These are phyloP conservation scores for Nephila pilipes DNA, from an alignment of 1,140 invertebrate species.

Conservation along the genomic window DNA sequence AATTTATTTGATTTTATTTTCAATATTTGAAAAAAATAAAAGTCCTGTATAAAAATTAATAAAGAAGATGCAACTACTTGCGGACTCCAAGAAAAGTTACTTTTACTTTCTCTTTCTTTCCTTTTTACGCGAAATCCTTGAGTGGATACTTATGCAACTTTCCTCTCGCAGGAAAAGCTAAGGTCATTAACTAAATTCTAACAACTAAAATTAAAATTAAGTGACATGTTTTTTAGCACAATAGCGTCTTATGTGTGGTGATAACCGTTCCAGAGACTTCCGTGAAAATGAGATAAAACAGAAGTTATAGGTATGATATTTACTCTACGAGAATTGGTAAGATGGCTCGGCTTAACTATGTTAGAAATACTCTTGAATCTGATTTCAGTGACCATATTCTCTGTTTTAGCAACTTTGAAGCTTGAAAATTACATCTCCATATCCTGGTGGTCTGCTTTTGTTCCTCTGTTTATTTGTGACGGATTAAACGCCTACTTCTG, in stretches of 20 bases:
- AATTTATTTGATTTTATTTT: too few species aligned
- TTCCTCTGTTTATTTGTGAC: slow-evolving; percentile 94
- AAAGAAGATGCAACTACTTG: background rate
- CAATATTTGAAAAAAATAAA: background rate
- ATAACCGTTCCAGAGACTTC: background rate
- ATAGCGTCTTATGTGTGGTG: background rate
- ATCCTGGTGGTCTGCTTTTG: slow-evolving; percentile 88
- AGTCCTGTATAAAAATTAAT: background rate
- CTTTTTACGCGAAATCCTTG: background rate
- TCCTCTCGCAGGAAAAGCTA: background rate
- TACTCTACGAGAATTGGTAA: slow-evolving; percentile 92
- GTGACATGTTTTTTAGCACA: background rate
- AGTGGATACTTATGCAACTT: background rate
- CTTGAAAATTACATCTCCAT: slow-evolving; percentile 82
- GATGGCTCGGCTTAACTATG: slow-evolving; percentile 94
- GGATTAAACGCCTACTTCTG: slow-evolving; percentile 97
- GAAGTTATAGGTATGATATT: slow-evolving; percentile 87
- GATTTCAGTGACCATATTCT: slow-evolving; percentile 90
- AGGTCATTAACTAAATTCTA: background rate
- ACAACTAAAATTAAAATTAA: background rate
- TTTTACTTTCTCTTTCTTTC: background rate
- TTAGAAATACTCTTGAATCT: slow-evolving; percentile 96
- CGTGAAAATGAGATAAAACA: background rate
- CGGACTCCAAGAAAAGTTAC: background rate
- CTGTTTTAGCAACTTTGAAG: slow-evolving; percentile 89